Evolutionary conservation across 2,113 vertebrate genomes (phyloP), one percentile per base, ranked within the genome.

Genomic region (Cheilinus undulatus): DNA sequence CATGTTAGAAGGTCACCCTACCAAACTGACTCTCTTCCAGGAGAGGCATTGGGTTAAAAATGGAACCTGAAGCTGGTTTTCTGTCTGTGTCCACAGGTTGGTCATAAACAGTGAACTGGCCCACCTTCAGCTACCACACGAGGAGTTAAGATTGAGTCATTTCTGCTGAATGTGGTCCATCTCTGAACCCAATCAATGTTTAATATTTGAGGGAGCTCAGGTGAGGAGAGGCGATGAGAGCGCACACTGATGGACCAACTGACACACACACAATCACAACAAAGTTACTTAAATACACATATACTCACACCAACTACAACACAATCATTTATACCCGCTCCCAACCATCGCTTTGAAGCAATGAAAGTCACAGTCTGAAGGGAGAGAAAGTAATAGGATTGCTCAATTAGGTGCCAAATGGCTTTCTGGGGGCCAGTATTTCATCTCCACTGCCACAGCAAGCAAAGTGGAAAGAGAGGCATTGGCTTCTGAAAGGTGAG

Each of bases 391-490:
- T 94, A 93, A 94, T 93, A 93, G 90, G 82, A 91, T 90, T 92
- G 93, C 91, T 93, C 93, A 94, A 94, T 94, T 94, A 94, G 91
- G 89, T 93, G 90, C 92, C 92, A 92, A 93, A 94, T 93, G 91
- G 90, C 91, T 93, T 94, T 91, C 92, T 85, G 82, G 91, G 87
- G 92, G 91, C 84, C 80, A 84, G 85, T 94, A 92, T 93, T 94
- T 94, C 86, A 93, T 91, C 89, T 91, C 82, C 89, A 88, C 86
- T 90, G 89, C 88, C 85, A 85, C 82, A 74, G 91, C 85, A 86
- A 91, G 91, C 76, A 89, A 90, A 91, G 85, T 88, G 83, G 80
- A 77, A 82, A 85, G 71, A 89, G 86, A 87, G 86, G 88, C 82
- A 87, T 36, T 38, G 75, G 78, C 75, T 64, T 89, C 68, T 84